Conservation (phyloP, 2,797 vertebrate genomes). For the Adelosebastes latens region DNA sequence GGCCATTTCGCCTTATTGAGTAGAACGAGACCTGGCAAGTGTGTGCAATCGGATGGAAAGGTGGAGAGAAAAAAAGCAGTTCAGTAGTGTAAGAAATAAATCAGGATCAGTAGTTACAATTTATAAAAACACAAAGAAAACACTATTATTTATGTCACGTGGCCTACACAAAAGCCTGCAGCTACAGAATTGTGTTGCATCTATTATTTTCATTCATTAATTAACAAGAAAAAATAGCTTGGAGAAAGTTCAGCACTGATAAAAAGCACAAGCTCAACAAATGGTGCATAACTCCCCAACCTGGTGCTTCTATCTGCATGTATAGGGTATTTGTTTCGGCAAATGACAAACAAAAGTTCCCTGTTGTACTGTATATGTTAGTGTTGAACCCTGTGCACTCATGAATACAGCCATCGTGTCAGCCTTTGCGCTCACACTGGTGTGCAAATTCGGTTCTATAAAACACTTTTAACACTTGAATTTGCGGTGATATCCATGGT, state of each 20-base stretch:
- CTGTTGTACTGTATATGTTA: constrained; percentile 30
- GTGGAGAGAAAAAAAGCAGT: constrained; percentile 26
- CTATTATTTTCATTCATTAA: constrained; percentile 15
- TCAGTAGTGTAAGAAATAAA: constrained; percentile 77
- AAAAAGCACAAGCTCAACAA: constrained; percentile 34
- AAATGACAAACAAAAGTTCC: not conserved
- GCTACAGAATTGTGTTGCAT: constrained; percentile 2
- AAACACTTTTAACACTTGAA: constrained; percentile 45
- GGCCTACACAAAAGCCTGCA: constrained; percentile 12
- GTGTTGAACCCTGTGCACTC: constrained; percentile 38
- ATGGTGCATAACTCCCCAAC: constrained; percentile 1
- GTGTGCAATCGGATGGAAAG: constrained; percentile 24
- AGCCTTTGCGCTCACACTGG: constrained; percentile 16
- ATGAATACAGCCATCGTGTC: not conserved
- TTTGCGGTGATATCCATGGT: constrained; percentile 41
- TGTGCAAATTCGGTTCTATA: constrained; percentile 1
- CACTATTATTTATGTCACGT: constrained; percentile 19
- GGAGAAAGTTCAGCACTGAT: constrained; percentile 5
- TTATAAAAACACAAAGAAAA: constrained; percentile 30
- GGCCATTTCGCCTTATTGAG: not conserved
- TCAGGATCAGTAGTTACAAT: constrained; percentile 75
- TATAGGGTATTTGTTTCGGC: constrained; percentile 1
- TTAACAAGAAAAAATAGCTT: not conserved
- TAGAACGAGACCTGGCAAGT: not conserved
- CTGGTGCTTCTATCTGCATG: constrained; percentile 4